phyloP scores from a whole-genome alignment of 2,888 invertebrate genomes.

The Spatulosminthurus flaviceps region DNA sequence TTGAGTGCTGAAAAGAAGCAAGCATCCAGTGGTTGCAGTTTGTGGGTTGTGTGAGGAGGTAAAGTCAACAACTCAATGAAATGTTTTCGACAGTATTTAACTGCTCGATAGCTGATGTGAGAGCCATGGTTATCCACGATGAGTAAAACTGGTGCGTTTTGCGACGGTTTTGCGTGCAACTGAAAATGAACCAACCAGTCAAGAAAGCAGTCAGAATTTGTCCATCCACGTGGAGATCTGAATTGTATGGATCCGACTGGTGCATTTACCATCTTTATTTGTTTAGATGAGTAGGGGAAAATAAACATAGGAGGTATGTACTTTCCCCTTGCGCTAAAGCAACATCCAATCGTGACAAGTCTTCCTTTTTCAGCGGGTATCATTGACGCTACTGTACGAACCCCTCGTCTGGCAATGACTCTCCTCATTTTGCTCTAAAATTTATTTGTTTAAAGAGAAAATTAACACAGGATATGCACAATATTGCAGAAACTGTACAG shows the following conservation, averaged over 20 bases:
- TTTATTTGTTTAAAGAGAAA: neutral
- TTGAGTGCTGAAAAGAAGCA: slow-evolving; percentile 38
- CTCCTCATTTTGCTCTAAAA: too few relatives aligned
- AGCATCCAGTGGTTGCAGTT: slow-evolving; percentile 42
- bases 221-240: too few relatives aligned
- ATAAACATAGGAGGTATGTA: neutral
- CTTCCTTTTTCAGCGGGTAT: slow-evolving; percentile 65
- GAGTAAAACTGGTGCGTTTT: slow-evolving; percentile 20
- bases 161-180: neutral
- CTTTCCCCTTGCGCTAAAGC: neutral
- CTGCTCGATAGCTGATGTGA: slow-evolving; percentile 8
- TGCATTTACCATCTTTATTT: too few relatives aligned
- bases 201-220: too few relatives aligned
- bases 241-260: too few relatives aligned
- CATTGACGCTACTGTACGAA: slow-evolving; percentile 65
- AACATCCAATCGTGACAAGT: slow-evolving; percentile 63
- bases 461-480: neutral
- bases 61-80: slow-evolving; percentile 34
- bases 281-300: too few relatives aligned
- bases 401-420: slow-evolving; percentile 58
- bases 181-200: too few relatives aligned
- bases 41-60: slow-evolving; percentile 47
- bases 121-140: slow-evolving; percentile 35
- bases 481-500: neutral
- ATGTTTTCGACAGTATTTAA: slow-evolving; percentile 25